Evolutionary conservation across 2,888 invertebrate genomes (phyloP), one percentile per base, ranked within the genome.

Genomic region (Acanthosepion lycidas): DNA sequence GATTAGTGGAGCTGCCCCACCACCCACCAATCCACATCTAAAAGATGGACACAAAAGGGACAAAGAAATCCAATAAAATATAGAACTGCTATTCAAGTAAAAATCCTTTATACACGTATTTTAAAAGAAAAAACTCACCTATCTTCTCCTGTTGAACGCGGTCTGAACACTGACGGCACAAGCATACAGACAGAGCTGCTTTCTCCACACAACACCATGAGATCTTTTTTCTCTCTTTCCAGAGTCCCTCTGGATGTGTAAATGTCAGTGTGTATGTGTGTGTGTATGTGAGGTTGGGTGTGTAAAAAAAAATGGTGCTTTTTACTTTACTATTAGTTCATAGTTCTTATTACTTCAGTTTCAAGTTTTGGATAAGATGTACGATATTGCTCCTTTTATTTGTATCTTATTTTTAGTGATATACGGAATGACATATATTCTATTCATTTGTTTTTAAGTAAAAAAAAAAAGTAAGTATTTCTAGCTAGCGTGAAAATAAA

Each of bases 71-170:
- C 78, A 5, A 78, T 78, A 78, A 78, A 78, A 78, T 78, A 33
- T n/a, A n/a, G 33, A 78, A 78, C n/a, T 33, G n/a, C 12, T 23
- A n/a, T 2, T n/a, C 12, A 78, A n/a, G n/a, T 33, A n/a, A 78
- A 78, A 78, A 78, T 78, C 78, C n/a, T 78, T 78, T 78, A 18
- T 78, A n/a, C 42, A 42, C 12, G n/a, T 78, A 78, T 78, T 59
- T 55, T n/a, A 78, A 78, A 78, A 78, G n/a, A 15, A 78, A 78
- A 78, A 78, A 78, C 78, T 78, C 78, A 78, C 78, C 78, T 78
- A 78, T n/a, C 78, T 78, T n/a, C 78, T 78, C 78, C 78, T 78
- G 78, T 78, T 78, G 78, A 78, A 78, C 78, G 78, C 78, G n/a
- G n/a, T 78, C n/a, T 33, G 78, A n/a, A 12, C n/a, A 78, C 78